phyloP scores from a whole-genome alignment of 2,113 vertebrate species.

The Alethe diademata region DNA sequence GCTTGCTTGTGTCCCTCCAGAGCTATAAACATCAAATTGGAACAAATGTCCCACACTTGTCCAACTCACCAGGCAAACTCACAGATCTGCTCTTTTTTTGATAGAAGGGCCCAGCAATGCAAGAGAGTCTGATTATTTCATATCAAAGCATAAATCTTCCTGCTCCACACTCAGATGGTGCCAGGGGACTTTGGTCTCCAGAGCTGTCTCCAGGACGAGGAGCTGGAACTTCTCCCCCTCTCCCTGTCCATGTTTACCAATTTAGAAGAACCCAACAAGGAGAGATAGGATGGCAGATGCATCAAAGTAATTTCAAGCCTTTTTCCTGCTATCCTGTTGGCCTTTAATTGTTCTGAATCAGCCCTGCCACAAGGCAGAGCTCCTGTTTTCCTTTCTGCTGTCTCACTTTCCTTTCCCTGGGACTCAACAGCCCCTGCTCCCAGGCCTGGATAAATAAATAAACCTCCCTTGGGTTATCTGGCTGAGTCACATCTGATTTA shows the following conservation, averaged over 20 bases:
- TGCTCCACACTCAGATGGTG: background rate
- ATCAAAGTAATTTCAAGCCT: background rate
- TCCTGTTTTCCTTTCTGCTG: background rate
- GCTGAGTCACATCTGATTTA: background rate
- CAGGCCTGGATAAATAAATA: background rate
- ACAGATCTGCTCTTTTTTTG: background rate
- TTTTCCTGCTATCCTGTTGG: background rate
- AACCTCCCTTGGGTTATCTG: background rate
- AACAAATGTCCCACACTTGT: background rate
- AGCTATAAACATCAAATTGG: background rate
- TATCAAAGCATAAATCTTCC: background rate
- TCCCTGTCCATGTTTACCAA: accelerated
- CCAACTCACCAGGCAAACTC: background rate
- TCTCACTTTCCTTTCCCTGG: background rate
- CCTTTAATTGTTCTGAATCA: background rate
- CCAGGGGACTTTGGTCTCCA: background rate
- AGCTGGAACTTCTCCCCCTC: background rate
- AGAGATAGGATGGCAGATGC: background rate
- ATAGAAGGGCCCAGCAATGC: background rate
- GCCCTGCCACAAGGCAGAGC: background rate
- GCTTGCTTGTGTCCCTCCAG: background rate
- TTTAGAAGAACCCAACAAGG: background rate
- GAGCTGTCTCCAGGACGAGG: background rate
- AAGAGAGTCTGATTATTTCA: background rate
- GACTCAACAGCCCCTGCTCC: background rate